phyloP scores from a whole-genome alignment of 1,140 invertebrate species.

The Luehdorfia chinensis region DNA sequence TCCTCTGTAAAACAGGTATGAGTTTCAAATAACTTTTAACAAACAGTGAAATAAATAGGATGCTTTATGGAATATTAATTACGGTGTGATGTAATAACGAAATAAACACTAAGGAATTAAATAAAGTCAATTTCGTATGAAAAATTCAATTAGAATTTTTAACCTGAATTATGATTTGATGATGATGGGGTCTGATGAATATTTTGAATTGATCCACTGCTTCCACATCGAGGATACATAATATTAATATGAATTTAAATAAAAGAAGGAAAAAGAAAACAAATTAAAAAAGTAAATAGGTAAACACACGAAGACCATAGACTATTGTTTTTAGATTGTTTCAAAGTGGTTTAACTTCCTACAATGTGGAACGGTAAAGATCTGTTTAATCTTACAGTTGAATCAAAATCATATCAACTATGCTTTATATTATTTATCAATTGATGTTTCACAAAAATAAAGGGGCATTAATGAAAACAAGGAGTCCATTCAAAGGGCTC shows the following conservation, averaged over 20 bases:
- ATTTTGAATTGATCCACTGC: slow-evolving; percentile 87
- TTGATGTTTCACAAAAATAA: no score
- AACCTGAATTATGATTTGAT: slow-evolving; percentile 92
- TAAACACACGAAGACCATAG: background rate
- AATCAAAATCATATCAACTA: no score
- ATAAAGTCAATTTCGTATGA: no score
- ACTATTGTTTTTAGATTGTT: background rate
- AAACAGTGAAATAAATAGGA: background rate
- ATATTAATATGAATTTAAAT: slow-evolving; percentile 6
- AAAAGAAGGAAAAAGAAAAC: background rate
- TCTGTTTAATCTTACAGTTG: no score
- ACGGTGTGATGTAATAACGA: no score
- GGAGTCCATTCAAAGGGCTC: no score
- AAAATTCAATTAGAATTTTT: slow-evolving; percentile 26
- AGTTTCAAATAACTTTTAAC: background rate
- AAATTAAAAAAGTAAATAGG: background rate
- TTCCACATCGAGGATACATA: slow-evolving; percentile 88
- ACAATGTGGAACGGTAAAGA: no score
- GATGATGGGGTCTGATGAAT: slow-evolving; percentile 84
- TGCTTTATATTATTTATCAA: no score
- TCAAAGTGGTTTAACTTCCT: no score
- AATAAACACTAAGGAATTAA: no score
- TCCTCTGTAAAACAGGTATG: slow-evolving; percentile 82
- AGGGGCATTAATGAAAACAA: no score
- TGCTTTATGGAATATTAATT: no score